Conservation (phyloP, 1,140 invertebrate species). For the Octopus bimaculoides region DNA sequence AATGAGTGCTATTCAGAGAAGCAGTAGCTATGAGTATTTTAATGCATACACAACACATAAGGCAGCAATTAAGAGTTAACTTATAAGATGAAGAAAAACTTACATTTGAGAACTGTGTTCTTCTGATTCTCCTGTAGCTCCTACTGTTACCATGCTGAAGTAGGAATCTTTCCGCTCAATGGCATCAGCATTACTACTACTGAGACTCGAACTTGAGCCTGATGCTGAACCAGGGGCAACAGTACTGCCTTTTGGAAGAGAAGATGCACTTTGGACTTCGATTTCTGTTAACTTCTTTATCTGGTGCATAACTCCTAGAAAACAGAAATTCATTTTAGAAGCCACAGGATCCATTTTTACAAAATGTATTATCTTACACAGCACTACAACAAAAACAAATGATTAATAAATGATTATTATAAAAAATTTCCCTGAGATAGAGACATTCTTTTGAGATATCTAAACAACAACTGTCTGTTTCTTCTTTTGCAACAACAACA, state of each 20-base stretch:
- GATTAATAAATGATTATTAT: too few species aligned
- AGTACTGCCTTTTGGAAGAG: not conserved
- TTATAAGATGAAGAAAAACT: constrained; percentile 21
- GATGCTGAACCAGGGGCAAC: constrained; percentile 20
- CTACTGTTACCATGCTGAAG: constrained; percentile 19
- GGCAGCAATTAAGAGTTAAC: too few species aligned
- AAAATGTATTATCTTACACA: too few species aligned
- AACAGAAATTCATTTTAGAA: not conserved
- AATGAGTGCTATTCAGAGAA: too few species aligned
- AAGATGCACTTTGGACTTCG: constrained; percentile 43
- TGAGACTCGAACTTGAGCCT: constrained; percentile 29
- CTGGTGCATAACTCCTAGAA: constrained; percentile 80
- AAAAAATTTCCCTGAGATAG: too few species aligned
- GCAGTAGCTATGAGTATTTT: too few species aligned
- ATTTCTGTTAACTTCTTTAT: constrained; percentile 65
- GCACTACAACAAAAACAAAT: too few species aligned
- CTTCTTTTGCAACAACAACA: too few species aligned
- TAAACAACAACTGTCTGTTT: too few species aligned
- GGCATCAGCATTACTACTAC: constrained; percentile 30
- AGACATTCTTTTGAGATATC: too few species aligned
- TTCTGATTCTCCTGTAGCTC: constrained; percentile 28
- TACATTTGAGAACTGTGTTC: constrained; percentile 58
- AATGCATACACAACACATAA: too few species aligned
- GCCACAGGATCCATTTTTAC: too few species aligned
- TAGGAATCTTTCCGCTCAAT: constrained; percentile 23